phyloP scores from a whole-genome alignment of 2,888 invertebrate genomes.

The Gymnoscelis rufifasciata region DNA sequence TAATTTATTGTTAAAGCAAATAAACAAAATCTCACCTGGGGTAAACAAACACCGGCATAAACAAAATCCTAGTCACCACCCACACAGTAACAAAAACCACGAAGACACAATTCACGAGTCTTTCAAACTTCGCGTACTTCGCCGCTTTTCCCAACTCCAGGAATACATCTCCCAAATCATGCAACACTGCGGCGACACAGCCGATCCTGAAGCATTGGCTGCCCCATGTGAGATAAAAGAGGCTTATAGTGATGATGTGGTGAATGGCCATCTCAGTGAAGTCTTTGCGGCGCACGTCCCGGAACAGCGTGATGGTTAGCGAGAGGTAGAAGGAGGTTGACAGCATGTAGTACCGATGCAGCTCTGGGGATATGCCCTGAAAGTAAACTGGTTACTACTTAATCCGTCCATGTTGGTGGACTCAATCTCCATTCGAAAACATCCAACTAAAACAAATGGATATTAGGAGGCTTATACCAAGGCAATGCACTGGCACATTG shows the following conservation, averaged over 20 bases:
- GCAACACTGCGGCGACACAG: conserved; percentile 90
- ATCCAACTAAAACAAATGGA: too few species aligned
- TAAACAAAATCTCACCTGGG: conserved; percentile 79
- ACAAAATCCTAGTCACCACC: conserved; percentile 92
- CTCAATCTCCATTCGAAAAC: too few species aligned
- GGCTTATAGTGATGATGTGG: not conserved
- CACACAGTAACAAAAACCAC: conserved; percentile 92
- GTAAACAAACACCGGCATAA: conserved; percentile 93
- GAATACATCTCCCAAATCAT: conserved; percentile 94
- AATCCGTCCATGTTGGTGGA: too few species aligned
- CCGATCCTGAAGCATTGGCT: conserved; percentile 96
- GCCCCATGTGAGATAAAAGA: conserved; percentile 93
- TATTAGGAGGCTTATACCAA: too few species aligned
- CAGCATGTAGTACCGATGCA: conserved; percentile 99
- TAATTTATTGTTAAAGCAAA: too few species aligned
- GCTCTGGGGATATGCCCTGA: conserved; percentile 87
- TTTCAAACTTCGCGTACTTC: conserved; percentile 95
- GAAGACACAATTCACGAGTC: conserved; percentile 89
- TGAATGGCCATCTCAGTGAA: not conserved
- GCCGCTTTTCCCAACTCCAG: conserved; percentile 97
- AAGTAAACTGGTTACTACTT: too few species aligned
- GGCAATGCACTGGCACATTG: too few species aligned
- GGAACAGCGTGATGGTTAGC: not conserved
- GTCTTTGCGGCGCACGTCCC: not conserved
- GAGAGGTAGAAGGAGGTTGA: conserved; percentile 80